Evolutionary conservation across 1,140 invertebrate species (phyloP).

Genomic region (Dufourea novaeangliae): DNA sequence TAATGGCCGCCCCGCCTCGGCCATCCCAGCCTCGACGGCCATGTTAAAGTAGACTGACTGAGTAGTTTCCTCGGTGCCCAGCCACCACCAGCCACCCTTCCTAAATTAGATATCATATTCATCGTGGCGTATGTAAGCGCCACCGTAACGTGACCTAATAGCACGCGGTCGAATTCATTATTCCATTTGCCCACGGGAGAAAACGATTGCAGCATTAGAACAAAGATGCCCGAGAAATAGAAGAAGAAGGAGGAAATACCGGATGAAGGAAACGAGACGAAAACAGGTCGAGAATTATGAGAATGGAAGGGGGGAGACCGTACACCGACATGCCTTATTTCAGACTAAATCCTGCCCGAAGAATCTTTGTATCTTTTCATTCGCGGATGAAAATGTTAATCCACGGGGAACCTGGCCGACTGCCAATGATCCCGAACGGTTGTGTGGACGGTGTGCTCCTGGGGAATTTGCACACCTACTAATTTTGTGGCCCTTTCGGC

Average conservation of each 20-base stretch:
- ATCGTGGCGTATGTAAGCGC: conserved; percentile 30
- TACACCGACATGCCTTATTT: conserved; percentile 29
- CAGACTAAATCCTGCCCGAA: background rate
- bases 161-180: conserved; percentile 41
- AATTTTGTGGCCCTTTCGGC: conserved; percentile 18
- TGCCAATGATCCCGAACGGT: conserved; percentile 66
- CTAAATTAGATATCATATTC: conserved; percentile 59
- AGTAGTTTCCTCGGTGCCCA: conserved; percentile 19
- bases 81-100: background rate
- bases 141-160: conserved; percentile 31
- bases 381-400: conserved; percentile 71
- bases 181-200: conserved; percentile 14
- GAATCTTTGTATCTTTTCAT: conserved; percentile 33
- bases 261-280: conserved; percentile 2
- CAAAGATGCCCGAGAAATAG: background rate
- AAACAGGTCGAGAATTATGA: conserved; percentile 35
- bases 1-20: conserved; percentile 50
- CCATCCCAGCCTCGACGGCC: conserved; percentile 31
- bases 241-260: background rate
- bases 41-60: conserved; percentile 30
- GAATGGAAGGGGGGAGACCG: background rate
- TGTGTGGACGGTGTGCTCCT: conserved; percentile 37
- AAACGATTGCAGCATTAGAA: conserved; percentile 21
- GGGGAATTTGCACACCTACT: conserved; percentile 58
- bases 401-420: conserved; percentile 64